Percentiles rank a stretch among this genome's conserved stretches.
Evolutionary conservation across 2,797 vertebrate species (phyloP).

Genomic region (Microchirus variegatus): DNA sequence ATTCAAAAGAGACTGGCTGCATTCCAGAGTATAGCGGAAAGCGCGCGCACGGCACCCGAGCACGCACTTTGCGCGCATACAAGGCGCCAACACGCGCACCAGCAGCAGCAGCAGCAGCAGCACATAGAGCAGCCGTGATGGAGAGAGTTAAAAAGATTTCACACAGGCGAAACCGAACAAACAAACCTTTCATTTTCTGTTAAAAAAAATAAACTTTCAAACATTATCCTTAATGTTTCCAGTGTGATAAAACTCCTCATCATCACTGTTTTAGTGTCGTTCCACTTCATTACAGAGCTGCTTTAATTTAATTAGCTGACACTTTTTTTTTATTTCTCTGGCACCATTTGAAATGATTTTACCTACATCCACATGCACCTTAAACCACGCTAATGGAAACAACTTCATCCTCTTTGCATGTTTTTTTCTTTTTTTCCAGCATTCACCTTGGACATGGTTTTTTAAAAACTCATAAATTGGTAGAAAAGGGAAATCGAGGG

Average conservation of each 20-base stretch:
- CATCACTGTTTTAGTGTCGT: constrained; percentile 47
- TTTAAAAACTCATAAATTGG: constrained; percentile 53
- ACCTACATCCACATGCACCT: constrained; percentile 20
- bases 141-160: constrained; percentile 72
- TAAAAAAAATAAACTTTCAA: constrained; percentile 30
- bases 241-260: constrained; percentile 49
- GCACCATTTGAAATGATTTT: constrained; percentile 47
- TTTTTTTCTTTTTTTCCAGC: constrained; percentile 22
- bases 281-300: constrained; percentile 58
- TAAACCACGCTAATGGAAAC: constrained; percentile 47
- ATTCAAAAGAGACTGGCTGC: constrained; percentile 86
- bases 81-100: constrained; percentile 21
- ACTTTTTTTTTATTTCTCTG: constrained; percentile 37
- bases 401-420: constrained; percentile 36
- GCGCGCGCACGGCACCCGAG: constrained; percentile 60
- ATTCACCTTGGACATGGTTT: constrained; percentile 62
- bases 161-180: constrained; percentile 66
- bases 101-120: constrained; percentile 28
- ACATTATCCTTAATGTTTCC: constrained; percentile 60
- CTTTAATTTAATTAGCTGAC: constrained; percentile 69
- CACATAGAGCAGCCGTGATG: constrained; percentile 5
- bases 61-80: constrained; percentile 17
- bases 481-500: constrained; percentile 27
- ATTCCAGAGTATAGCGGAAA: constrained; percentile 89
- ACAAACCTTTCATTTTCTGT: constrained; percentile 58